Evolutionary conservation across 2,888 invertebrate genomes (phyloP).

Genomic region (Athripsodes cinereus): DNA sequence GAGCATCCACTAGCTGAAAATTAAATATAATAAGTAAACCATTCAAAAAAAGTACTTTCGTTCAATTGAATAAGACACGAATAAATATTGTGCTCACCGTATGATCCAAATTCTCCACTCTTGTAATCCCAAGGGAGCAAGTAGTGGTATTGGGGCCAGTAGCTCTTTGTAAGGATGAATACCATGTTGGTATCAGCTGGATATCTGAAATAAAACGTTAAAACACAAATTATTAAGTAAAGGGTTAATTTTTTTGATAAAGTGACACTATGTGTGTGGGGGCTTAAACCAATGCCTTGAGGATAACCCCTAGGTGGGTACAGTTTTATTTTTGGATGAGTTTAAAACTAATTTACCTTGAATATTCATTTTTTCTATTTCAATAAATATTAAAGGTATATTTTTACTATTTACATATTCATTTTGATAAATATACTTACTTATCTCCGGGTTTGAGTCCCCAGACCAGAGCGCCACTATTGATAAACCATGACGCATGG

Average conservation of each 20-base stretch:
- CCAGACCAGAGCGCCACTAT: constrained; percentile 69
- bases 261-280: no score
- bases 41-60: background rate
- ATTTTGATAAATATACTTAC: no score
- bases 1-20: constrained; percentile 53
- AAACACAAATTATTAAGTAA: background rate
- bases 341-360: no score
- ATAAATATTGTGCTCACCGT: constrained; percentile 41
- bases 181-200: constrained; percentile 68
- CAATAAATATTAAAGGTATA: no score
- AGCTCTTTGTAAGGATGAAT: constrained; percentile 66
- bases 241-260: no score
- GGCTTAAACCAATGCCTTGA: no score
- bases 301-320: no score
- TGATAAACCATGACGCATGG: constrained; percentile 65
- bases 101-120: constrained; percentile 74
- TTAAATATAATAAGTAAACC: background rate
- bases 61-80: background rate
- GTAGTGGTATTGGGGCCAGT: constrained; percentile 80
- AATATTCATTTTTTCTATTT: no score
- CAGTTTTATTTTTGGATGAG: no score
- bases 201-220: constrained; percentile 42
- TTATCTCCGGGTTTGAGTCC: constrained; percentile 62
- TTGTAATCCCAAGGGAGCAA: constrained; percentile 74
- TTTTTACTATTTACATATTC: no score